phyloP scores from a whole-genome alignment of 2,888 invertebrate species.

The Gastracanthus pulcherrimus region DNA sequence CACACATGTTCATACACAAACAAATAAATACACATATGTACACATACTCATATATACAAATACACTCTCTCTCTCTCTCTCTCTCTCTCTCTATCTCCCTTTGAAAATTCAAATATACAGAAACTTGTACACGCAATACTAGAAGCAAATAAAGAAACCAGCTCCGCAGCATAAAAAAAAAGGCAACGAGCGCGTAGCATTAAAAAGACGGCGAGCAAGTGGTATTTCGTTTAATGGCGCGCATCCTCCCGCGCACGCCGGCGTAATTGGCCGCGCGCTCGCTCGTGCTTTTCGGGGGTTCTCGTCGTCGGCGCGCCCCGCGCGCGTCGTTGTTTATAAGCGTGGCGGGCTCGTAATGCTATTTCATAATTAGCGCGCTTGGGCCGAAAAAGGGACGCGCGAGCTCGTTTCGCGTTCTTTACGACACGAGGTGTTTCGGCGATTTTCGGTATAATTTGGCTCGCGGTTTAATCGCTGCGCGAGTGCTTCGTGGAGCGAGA shows the following conservation, averaged over 20 bases:
- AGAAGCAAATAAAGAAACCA: not conserved
- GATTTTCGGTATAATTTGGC: not conserved
- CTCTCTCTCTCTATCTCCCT: not conserved
- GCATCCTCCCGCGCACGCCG: conserved; percentile 17
- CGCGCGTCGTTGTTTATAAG: conserved; percentile 28
- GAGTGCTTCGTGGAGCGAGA: no score
- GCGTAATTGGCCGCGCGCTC: conserved; percentile 35
- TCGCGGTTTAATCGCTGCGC: not conserved
- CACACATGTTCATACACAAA: no score
- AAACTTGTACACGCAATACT: not conserved
- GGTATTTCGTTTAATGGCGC: conserved; percentile 37
- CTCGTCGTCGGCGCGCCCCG: not conserved
- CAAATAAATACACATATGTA: no score
- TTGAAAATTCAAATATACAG: not conserved
- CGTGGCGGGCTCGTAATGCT: conserved; percentile 14
- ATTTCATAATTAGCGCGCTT: conserved; percentile 24
- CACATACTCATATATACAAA: no score
- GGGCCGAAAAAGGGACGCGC: not conserved
- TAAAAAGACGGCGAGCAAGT: not conserved
- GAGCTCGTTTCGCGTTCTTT: not conserved
- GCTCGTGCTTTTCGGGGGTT: conserved; percentile 5
- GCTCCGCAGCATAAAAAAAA: no score
- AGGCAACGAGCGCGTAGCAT: no score
- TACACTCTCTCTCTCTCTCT: no score
- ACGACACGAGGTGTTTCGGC: conserved; percentile 1